Evolutionary conservation across 2,113 vertebrate species (phyloP).

Genomic region (Rhinichthys klamathensis): DNA sequence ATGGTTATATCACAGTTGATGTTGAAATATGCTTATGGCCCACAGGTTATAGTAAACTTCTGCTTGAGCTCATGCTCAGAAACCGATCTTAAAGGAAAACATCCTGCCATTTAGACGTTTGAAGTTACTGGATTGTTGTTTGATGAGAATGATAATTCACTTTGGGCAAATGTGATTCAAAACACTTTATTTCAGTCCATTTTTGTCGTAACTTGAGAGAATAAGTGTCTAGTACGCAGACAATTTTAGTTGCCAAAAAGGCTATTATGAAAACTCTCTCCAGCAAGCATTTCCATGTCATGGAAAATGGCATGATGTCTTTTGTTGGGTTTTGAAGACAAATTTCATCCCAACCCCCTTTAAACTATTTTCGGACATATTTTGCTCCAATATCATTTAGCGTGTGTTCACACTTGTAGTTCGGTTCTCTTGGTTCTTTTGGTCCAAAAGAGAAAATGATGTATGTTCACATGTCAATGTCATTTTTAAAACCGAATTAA

Average conservation of each 20-base stretch:
- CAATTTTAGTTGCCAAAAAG: too few relatives aligned
- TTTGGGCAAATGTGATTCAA: not conserved
- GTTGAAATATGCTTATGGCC: constrained; percentile 8
- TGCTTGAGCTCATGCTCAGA: constrained; percentile 14
- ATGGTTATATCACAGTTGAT: constrained; percentile 6
- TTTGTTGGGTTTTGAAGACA: not conserved
- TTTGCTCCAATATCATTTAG: too few relatives aligned
- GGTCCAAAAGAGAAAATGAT: too few relatives aligned
- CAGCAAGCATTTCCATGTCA: not conserved
- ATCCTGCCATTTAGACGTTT: not conserved
- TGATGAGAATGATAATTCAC: not conserved
- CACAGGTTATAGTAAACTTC: constrained; percentile 24
- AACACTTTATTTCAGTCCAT: not conserved
- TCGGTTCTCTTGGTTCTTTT: too few relatives aligned
- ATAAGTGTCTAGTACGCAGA: too few relatives aligned
- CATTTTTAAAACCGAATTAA: too few relatives aligned
- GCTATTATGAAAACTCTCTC: not conserved
- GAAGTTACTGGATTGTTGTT: not conserved
- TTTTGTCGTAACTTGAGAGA: too few relatives aligned
- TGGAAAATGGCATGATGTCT: not conserved
- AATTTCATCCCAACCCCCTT: not conserved
- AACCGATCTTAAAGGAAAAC: not conserved
- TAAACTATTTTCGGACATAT: too few relatives aligned
- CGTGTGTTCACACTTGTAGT: too few relatives aligned
- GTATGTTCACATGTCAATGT: too few relatives aligned